phyloP scores from a whole-genome alignment of 2,113 vertebrate genomes.

The Macrotis lagotis region DNA sequence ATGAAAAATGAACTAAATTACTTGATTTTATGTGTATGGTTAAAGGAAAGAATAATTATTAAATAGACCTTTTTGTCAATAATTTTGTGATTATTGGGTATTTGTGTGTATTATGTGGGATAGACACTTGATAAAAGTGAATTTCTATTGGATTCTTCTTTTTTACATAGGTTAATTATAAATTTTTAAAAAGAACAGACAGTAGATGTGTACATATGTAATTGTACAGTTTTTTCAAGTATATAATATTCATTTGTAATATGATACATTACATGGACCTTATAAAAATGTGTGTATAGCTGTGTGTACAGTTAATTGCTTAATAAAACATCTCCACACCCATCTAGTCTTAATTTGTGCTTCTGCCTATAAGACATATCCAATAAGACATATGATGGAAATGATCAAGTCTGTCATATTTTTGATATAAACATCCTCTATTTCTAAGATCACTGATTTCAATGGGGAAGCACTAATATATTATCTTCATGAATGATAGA shows the following conservation, averaged over 20 bases:
- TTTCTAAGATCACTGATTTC: background rate
- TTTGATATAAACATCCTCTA: background rate
- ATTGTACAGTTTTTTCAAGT: background rate
- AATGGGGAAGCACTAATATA: background rate
- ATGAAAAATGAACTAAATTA: background rate
- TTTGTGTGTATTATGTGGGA: background rate
- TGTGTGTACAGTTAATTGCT: background rate
- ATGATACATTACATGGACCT: background rate
- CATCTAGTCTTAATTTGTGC: background rate
- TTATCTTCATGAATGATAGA: background rate
- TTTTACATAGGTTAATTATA: conserved; percentile 16
- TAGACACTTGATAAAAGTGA: background rate
- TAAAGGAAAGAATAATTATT: background rate
- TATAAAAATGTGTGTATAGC: background rate
- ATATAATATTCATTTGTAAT: background rate
- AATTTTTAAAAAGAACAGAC: background rate
- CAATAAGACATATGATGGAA: background rate
- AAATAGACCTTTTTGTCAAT: background rate
- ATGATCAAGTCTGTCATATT: conserved; percentile 8
- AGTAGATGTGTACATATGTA: background rate
- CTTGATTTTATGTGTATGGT: background rate
- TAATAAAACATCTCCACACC: background rate
- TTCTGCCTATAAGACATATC: background rate
- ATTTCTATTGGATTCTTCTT: background rate
- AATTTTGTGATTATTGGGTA: background rate